A percentile compares a stretch with the other conserved stretches of the same genome.
phyloP scores from a whole-genome alignment of 2,797 vertebrate genomes.

The Gallinago nigripennis region DNA sequence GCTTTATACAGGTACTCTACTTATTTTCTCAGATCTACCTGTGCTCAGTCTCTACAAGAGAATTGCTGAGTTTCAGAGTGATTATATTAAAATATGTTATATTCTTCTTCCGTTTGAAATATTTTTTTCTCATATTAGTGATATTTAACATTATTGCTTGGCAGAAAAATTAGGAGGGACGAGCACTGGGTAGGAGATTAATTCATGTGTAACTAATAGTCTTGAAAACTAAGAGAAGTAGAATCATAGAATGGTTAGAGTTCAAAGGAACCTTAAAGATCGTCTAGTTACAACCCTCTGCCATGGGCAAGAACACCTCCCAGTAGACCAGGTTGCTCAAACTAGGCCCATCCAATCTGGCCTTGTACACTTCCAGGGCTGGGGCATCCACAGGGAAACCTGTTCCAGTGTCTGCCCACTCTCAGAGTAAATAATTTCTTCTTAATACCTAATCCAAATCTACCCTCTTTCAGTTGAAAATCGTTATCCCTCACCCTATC shows the following conservation, averaged over 20 bases:
- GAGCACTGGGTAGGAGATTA: not conserved
- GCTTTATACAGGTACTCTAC: not conserved
- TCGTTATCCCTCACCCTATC: not conserved
- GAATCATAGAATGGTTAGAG: not conserved
- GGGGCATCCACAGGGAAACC: not conserved
- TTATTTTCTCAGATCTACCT: not conserved
- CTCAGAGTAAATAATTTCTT: not conserved
- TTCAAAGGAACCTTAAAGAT: not conserved
- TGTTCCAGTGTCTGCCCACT: not conserved
- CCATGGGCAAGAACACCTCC: not conserved
- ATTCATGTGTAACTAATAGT: not conserved
- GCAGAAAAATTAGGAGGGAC: not conserved
- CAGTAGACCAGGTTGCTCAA: not conserved
- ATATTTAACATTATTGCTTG: not conserved
- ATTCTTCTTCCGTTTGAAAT: not conserved
- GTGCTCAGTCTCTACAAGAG: not conserved
- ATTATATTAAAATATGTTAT: not conserved
- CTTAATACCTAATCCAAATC: not conserved
- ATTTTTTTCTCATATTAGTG: not conserved
- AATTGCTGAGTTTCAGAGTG: not conserved
- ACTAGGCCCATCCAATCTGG: not conserved
- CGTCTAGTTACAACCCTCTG: not conserved
- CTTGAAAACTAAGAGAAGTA: not conserved
- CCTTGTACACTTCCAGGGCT: not conserved
- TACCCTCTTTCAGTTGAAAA: not conserved